Base-by-base conservation (phyloP, 2,113 vertebrate genomes). In the Nibea albiflora region DNA sequence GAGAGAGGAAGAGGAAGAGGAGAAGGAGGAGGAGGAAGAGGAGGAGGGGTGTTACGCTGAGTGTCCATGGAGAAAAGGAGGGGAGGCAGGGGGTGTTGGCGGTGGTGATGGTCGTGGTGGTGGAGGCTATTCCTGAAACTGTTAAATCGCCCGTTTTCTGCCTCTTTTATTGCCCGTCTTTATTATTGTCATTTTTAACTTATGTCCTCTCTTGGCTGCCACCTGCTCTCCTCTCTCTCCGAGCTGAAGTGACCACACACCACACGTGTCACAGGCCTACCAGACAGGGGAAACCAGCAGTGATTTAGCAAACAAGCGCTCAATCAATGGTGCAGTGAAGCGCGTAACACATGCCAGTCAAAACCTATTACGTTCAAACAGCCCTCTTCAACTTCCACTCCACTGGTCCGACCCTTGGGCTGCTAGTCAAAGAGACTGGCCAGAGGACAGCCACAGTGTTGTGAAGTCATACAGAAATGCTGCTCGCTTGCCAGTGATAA, bases 281-380 rank as follows among this genome's bases (percentile, higher is more conserved):
- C 91, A 94, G 95, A 94, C 92, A 85, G 82, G 91, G 92, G 88
- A 89, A 93, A 95, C 93, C 93, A 92, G 90, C 95, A 93, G 93
- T 96, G 96, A 97, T 97, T 97, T 97, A 96, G 96, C 96, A 96
- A 96, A 96, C 94, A 94, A 97, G 92, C 84, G 83, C 96, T 96
- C 95, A 96, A 96, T 97, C 96, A 96, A 97, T 96, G 94, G 94
- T 92, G 95, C 96, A 95, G 88, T 94, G 94, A 91, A 93, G 95
- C 94, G 92, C 89, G 88, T 93, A 96, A 96, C 95, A 96, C 96
- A 96, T 95, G 95, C 94, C 96, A 97, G 96, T 96, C 95, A 96
- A 95, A 96, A 96, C 77, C 96, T 88, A 97, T 96, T 96, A 96
- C 81, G 92, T 93, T 96, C 95, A 96, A 97, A 93, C 90, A 90